Conservation (phyloP, 2,113 vertebrate species). For the Corythoichthys haematopterus region DNA sequence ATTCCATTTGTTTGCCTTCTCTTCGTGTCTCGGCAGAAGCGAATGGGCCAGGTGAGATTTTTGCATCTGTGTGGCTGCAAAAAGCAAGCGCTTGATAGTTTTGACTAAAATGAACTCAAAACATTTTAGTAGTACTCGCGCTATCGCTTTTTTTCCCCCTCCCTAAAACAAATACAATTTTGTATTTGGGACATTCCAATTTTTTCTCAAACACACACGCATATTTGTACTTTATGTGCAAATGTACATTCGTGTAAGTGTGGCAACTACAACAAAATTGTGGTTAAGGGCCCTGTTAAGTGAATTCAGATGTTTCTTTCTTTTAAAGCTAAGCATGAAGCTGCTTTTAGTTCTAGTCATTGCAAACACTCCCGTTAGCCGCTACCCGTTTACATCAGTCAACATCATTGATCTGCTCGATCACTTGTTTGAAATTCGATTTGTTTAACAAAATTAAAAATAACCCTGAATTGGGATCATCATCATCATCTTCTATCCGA, state of each 20-base stretch:
- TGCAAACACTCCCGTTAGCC: no score
- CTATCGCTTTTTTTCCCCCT: neutral
- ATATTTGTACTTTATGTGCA: neutral
- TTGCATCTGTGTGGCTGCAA: constrained; percentile 55
- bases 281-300: no score
- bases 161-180: neutral
- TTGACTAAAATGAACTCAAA: constrained; percentile 51
- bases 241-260: no score
- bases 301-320: no score
- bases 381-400: no score
- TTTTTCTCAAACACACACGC: neutral
- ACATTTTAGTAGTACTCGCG: neutral
- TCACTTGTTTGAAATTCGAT: neutral
- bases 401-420: no score
- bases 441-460: neutral
- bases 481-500: neutral
- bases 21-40: constrained; percentile 52
- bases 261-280: no score
- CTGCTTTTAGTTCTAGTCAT: no score
- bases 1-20: constrained; percentile 41
- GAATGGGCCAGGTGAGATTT: constrained; percentile 65
- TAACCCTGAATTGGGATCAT: neutral
- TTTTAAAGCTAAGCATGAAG: no score
- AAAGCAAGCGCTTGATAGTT: neutral
- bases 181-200: neutral